These are phyloP conservation scores for Bombus confusus DNA, from an alignment of 1,140 invertebrate species.

Conservation along the genomic window DNA sequence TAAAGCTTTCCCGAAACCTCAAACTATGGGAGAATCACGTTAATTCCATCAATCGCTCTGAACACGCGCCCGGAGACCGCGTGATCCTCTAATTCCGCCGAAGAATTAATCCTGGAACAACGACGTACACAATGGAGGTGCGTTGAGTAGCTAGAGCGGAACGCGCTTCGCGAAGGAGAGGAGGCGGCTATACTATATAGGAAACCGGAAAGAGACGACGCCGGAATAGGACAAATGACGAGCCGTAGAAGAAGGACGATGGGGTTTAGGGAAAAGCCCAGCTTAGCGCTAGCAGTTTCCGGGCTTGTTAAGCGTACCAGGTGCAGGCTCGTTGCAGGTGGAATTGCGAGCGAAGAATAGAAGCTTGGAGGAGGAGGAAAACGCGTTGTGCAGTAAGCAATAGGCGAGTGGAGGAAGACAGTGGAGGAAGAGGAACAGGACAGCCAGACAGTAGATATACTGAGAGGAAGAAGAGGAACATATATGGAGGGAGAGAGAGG, in stretches of 20 bases:
- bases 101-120: slow-evolving; percentile 34
- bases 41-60: slow-evolving; percentile 33
- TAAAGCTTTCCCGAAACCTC: neutral
- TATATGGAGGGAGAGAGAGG: neutral
- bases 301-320: slow-evolving; percentile 39
- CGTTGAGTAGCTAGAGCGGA: slow-evolving; percentile 1
- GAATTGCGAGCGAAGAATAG: slow-evolving; percentile 18
- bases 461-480: neutral
- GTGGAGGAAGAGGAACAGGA: neutral
- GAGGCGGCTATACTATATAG: neutral
- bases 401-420: too few relatives aligned
- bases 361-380: neutral
- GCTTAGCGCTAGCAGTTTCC: slow-evolving; percentile 37
- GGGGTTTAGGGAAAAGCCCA: slow-evolving; percentile 12
- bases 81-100: slow-evolving; percentile 28
- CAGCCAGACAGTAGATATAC: neutral
- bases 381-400: slow-evolving; percentile 12
- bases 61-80: neutral
- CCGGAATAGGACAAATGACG: slow-evolving; percentile 27
- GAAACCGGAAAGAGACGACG: slow-evolving; percentile 9
- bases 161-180: neutral
- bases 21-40: neutral
- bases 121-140: neutral
- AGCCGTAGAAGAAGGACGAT: slow-evolving; percentile 10
- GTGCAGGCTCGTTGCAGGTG: slow-evolving; percentile 25